Evolutionary conservation across 2,888 invertebrate species (phyloP), one percentile per base, ranked within the genome.

Genomic region (Nudaria mundana): DNA sequence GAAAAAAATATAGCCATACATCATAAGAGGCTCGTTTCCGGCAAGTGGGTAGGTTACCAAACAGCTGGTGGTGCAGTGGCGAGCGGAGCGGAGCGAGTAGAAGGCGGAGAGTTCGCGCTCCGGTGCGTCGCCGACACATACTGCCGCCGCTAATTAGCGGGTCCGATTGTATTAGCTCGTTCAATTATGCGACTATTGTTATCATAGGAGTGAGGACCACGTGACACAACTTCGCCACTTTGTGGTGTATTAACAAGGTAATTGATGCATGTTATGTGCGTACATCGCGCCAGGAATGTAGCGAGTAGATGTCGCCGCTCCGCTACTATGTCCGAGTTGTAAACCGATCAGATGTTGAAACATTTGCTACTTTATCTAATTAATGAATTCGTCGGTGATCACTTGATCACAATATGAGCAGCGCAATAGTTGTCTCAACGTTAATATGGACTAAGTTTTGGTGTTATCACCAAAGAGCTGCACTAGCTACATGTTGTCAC

Each of bases 121-220:
- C 36, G 32, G 3, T 32, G 41, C 31, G 10, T 12, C 48, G 20
- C 41, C 34, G 18, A 31, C 38, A 23, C 30, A 30, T 22, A 35
- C 40, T 29, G 33, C 36, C 25, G 37, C 40, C 25, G 32, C 51
- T 56, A 61, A 56, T 56, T 54, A 56, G 53, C 50, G 25, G 44
- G 30, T 32, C 44, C 41, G 47, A 52, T 56, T 55, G 44, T 52
- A 55, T 56, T 48, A 55, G 48, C 25, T 48, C 40, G 49, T 46
- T 52, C 47, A 48, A 52, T 46, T 46, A 46, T 42, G 43, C 39
- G 26, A 11, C 32, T 8, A 32, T 28, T 32, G 26, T 32, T 8
- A n/a, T n/a, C n/a, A n/a, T n/a, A n/a, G n/a, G n/a, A n/a, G n/a
- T n/a, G n/a, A n/a, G n/a, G n/a, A n/a, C n/a, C n/a, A n/a, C n/a